Evolutionary conservation across 2,797 vertebrate species (phyloP).

Genomic region (Neosilurus hyrtlii): DNA sequence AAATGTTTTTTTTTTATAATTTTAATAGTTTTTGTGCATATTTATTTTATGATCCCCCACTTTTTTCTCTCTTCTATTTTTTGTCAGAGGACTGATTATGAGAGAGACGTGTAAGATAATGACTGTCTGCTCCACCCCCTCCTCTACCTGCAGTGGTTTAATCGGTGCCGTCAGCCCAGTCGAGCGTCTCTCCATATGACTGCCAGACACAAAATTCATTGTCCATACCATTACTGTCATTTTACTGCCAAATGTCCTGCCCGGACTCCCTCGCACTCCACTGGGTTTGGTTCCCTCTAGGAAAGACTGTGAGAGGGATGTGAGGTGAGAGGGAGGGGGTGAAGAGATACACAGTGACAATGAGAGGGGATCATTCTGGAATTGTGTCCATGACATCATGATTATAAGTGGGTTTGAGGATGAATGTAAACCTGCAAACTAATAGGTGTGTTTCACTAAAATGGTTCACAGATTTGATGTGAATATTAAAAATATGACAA

Average conservation of each 20-base stretch:
- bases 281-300: constrained; percentile 92
- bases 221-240: constrained; percentile 99
- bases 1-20: constrained; percentile 1
- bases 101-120: constrained; percentile 76
- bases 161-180: constrained; percentile 96
- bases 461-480: background rate
- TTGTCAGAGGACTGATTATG: constrained; percentile 68
- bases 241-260: constrained; percentile 95
- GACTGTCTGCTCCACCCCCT: constrained; percentile 74
- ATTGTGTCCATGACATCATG: constrained; percentile 79
- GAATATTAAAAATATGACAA: background rate
- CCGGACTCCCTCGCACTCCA: constrained; percentile 94
- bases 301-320: constrained; percentile 81
- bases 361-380: constrained; percentile 70
- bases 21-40: constrained; percentile 36
- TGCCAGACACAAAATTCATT: constrained; percentile 98
- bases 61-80: constrained; percentile 47
- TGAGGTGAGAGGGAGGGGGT: constrained; percentile 59
- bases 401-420: constrained; percentile 64
- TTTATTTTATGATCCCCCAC: constrained; percentile 27
- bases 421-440: constrained; percentile 1
- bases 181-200: constrained; percentile 92
- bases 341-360: background rate
- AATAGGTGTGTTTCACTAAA: background rate
- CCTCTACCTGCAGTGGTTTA: constrained; percentile 96